Evolutionary conservation across 2,888 invertebrate species (phyloP).

Genomic region (Trichopria drosophilae): DNA sequence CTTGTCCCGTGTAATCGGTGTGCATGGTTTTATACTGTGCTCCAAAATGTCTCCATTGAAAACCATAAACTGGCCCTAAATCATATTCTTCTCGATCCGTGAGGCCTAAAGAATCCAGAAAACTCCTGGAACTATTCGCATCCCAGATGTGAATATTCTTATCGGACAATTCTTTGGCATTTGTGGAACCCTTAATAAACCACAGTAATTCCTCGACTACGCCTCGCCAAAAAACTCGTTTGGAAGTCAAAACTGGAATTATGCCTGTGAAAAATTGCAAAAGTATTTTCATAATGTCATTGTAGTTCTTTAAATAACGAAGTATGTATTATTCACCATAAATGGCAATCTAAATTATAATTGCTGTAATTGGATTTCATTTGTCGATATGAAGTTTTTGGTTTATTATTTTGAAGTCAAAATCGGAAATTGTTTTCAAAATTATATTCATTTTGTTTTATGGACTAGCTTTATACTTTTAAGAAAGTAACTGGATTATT

Average conservation of each 20-base stretch:
- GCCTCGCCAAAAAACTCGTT: slow-evolving; percentile 88
- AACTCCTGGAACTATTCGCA: slow-evolving; percentile 86
- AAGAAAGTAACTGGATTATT: too few species aligned
- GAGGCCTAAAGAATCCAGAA: slow-evolving; percentile 83
- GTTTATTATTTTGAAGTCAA: too few species aligned
- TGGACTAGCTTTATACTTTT: too few species aligned
- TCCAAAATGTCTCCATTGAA: slow-evolving; percentile 99
- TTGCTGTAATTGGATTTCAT: too few species aligned
- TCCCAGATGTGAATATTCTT: slow-evolving; percentile 95
- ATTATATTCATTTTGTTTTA: too few species aligned
- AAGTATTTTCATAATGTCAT: too few species aligned
- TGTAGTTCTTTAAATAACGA: slow-evolving; percentile 11
- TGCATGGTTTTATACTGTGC: slow-evolving; percentile 83
- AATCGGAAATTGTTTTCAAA: neutral
- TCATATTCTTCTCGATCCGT: slow-evolving; percentile 87
- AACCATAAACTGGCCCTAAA: slow-evolving; percentile 95
- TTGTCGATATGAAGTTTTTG: too few species aligned
- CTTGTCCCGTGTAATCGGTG: slow-evolving; percentile 75
- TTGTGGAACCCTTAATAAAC: slow-evolving; percentile 91
- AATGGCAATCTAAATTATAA: too few species aligned
- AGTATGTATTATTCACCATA: slow-evolving; percentile 1
- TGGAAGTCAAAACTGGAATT: slow-evolving; percentile 92
- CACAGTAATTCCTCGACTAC: slow-evolving; percentile 92
- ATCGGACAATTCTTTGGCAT: slow-evolving; percentile 77
- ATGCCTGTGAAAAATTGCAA: slow-evolving; percentile 54